Evolutionary conservation across 1,140 invertebrate genomes (phyloP).

Genomic region (Palaemon carinicauda): DNA sequence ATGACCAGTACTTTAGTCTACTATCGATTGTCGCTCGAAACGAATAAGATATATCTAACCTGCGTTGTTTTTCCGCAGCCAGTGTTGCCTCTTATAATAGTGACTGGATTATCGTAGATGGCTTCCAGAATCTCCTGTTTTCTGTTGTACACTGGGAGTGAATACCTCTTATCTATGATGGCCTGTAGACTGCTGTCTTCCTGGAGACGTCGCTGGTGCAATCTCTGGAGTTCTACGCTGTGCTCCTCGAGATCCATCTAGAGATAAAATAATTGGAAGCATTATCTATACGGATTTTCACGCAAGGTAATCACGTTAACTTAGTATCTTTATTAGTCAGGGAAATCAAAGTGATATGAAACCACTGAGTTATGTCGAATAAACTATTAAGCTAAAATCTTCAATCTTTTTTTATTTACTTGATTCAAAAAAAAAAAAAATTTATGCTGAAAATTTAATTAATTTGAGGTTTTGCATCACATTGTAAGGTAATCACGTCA

Average conservation of each 20-base stretch:
- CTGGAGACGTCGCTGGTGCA: conserved; percentile 73
- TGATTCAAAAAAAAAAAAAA: too few species aligned
- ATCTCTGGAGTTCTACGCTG: conserved; percentile 77
- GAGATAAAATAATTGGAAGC: conserved; percentile 10
- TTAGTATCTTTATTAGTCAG: too few species aligned
- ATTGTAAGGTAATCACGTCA: too few species aligned
- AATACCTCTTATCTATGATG: conserved; percentile 74
- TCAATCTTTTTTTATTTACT: too few species aligned
- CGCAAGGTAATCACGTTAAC: too few species aligned
- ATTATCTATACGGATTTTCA: background rate
- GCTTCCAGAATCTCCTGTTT: conserved; percentile 80
- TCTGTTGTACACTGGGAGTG: conserved; percentile 80
- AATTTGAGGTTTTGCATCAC: too few species aligned
- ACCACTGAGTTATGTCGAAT: too few species aligned
- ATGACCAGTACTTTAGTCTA: too few species aligned
- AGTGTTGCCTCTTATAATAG: conserved; percentile 91
- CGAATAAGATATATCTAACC: conserved; percentile 61
- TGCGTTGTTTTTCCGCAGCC: conserved; percentile 87
- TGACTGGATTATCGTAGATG: conserved; percentile 85
- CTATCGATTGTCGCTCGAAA: too few species aligned
- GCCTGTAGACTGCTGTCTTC: conserved; percentile 71
- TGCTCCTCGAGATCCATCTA: conserved; percentile 80
- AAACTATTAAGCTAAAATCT: too few species aligned
- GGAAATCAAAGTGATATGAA: too few species aligned
- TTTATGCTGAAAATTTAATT: too few species aligned